Evolutionary conservation across 2,888 invertebrate species (phyloP).

Genomic region (Mamestra brassicae): DNA sequence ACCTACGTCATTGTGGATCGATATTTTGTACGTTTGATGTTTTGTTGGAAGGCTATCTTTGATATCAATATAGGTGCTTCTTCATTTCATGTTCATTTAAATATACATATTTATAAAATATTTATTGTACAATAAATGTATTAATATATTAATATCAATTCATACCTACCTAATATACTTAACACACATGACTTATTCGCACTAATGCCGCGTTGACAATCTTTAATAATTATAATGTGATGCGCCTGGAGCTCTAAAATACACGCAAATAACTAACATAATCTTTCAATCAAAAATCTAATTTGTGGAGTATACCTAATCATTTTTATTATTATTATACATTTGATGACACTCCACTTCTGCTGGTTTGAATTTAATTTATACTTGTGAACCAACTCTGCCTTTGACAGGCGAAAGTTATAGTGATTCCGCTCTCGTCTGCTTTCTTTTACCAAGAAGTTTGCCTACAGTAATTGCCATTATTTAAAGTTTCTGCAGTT

Average conservation of each 20-base stretch:
- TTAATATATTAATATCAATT: too few relatives aligned
- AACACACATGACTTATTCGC: too few relatives aligned
- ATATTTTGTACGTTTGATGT: slow-evolving; percentile 43
- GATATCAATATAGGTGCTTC: neutral
- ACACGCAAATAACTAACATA: too few relatives aligned
- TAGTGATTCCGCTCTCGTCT: neutral
- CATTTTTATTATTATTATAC: too few relatives aligned
- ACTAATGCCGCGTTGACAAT: too few relatives aligned
- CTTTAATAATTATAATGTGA: too few relatives aligned
- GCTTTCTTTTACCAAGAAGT: slow-evolving; percentile 3
- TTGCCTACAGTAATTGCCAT: neutral
- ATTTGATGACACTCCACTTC: neutral
- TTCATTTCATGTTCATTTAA: slow-evolving; percentile 6
- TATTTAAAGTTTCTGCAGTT: slow-evolving; percentile 14
- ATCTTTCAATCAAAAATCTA: too few relatives aligned
- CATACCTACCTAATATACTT: too few relatives aligned
- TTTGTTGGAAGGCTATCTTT: slow-evolving; percentile 10
- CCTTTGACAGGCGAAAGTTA: neutral
- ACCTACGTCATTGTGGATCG: slow-evolving; percentile 41
- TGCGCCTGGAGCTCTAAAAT: too few relatives aligned
- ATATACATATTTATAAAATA: too few relatives aligned
- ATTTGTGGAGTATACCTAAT: too few relatives aligned
- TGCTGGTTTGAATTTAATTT: neutral
- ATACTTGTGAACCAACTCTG: neutral
- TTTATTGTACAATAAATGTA: too few relatives aligned